Evolutionary conservation across 2,888 invertebrate genomes (phyloP).

Genomic region (Erebia epiphron): DNA sequence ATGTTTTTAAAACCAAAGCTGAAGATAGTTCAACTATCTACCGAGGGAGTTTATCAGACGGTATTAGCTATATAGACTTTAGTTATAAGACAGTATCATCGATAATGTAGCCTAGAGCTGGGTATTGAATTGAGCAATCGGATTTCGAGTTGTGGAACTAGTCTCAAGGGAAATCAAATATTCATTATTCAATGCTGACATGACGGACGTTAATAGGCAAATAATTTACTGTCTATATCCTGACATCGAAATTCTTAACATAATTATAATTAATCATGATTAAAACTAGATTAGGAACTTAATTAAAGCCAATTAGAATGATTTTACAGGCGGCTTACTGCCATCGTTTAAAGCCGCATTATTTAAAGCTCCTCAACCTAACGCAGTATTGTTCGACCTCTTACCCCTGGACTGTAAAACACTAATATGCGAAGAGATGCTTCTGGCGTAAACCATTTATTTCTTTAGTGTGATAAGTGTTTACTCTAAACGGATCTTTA

Average conservation of each 20-base stretch:
- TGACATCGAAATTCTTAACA: slow-evolving; percentile 8
- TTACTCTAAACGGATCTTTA: too few species aligned
- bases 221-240: slow-evolving; percentile 14
- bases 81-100: neutral
- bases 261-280: neutral
- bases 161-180: slow-evolving; percentile 17
- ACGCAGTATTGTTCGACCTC: too few species aligned
- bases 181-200: slow-evolving; percentile 12
- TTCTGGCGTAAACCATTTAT: too few species aligned
- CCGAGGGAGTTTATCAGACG: neutral
- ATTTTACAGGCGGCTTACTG: too few species aligned
- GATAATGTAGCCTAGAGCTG: neutral
- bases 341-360: neutral
- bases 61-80: neutral
- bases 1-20: neutral
- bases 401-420: too few species aligned
- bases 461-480: too few species aligned
- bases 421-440: too few species aligned
- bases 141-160: slow-evolving; percentile 8
- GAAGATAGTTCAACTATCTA: neutral
- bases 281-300: neutral
- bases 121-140: neutral
- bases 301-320: neutral
- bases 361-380: neutral
- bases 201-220: slow-evolving; percentile 14